A percentile compares a stretch with the other conserved stretches of the same genome.
Conservation (phyloP, 35 echinoderm and acorn worm species). For the Amphiura filiformis region DNA sequence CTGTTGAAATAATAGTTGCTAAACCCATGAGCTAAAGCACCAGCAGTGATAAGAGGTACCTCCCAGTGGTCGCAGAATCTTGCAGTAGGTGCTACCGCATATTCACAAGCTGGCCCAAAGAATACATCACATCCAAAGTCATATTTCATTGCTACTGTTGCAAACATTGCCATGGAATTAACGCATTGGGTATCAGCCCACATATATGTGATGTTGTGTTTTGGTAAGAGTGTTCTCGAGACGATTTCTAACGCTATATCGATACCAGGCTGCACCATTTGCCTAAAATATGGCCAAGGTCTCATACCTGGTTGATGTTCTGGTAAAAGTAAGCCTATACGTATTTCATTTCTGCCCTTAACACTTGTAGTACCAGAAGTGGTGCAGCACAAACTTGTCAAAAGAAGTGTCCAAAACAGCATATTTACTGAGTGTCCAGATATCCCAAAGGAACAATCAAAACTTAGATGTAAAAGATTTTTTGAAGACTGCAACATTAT, state of each 20-base stretch:
- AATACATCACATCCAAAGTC: slow-evolving; percentile 37
- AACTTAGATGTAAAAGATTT: too few species aligned
- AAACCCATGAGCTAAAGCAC: slow-evolving; percentile 54
- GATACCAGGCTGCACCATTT: slow-evolving; percentile 78
- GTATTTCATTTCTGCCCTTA: too few species aligned
- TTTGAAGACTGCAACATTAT: too few species aligned
- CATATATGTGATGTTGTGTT: slow-evolving; percentile 15
- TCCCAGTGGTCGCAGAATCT: slow-evolving; percentile 75
- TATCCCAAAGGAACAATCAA: too few species aligned
- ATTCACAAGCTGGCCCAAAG: slow-evolving; percentile 76
- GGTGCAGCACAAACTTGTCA: too few species aligned
- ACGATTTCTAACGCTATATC: slow-evolving; percentile 57
- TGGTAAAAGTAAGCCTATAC: not conserved
- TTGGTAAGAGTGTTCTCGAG: not conserved
- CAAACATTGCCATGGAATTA: slow-evolving; percentile 41
- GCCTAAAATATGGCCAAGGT: slow-evolving; percentile 58
- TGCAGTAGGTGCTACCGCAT: slow-evolving; percentile 29
- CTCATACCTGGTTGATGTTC: not conserved
- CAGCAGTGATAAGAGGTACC: slow-evolving; percentile 68
- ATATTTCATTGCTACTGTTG: slow-evolving; percentile 43
- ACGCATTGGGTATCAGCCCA: slow-evolving; percentile 47
- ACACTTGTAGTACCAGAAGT: too few species aligned
- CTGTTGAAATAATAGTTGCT: not conserved
- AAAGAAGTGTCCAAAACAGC: too few species aligned
- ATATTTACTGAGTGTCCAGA: too few species aligned